phyloP scores from a whole-genome alignment of 2,888 invertebrate genomes.

The Sipha maydis region DNA sequence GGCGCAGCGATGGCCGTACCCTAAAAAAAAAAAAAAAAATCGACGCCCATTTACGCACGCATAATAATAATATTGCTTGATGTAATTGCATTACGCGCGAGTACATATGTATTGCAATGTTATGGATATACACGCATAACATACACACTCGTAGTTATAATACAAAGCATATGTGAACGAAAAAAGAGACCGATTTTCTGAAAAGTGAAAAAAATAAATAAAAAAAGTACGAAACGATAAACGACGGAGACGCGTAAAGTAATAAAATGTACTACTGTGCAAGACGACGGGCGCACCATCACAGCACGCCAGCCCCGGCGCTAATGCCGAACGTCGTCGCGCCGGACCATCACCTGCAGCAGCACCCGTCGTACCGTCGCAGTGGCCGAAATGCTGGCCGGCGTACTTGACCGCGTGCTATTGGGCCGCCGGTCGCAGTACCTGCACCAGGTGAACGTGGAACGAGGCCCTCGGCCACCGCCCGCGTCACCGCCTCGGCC shows the following conservation, averaged over 20 bases:
- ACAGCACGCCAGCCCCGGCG: neutral
- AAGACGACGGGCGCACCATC: neutral
- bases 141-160: neutral
- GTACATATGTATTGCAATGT: no score
- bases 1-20: slow-evolving; percentile 2
- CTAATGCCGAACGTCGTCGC: neutral
- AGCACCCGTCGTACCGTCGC: neutral
- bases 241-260: neutral
- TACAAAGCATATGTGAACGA: neutral
- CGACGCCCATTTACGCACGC: slow-evolving; percentile 36
- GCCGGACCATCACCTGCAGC: neutral
- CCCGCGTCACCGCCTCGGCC: slow-evolving; percentile 1
- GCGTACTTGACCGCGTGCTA: slow-evolving; percentile 51
- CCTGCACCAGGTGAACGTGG: slow-evolving; percentile 58
- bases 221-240: neutral
- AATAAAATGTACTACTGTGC: slow-evolving; percentile 11
- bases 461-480: slow-evolving; percentile 6
- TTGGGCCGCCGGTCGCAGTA: slow-evolving; percentile 52
- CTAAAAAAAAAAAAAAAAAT: slow-evolving; percentile 19
- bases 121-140: neutral
- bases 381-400: slow-evolving; percentile 44
- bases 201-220: neutral
- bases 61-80: slow-evolving; percentile 1
- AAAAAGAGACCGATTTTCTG: neutral
- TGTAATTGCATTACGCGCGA: neutral